These are phyloP conservation scores for Bubo blakistoni DNA, from an alignment of 2,113 vertebrate genomes.

Conservation along the genomic window DNA sequence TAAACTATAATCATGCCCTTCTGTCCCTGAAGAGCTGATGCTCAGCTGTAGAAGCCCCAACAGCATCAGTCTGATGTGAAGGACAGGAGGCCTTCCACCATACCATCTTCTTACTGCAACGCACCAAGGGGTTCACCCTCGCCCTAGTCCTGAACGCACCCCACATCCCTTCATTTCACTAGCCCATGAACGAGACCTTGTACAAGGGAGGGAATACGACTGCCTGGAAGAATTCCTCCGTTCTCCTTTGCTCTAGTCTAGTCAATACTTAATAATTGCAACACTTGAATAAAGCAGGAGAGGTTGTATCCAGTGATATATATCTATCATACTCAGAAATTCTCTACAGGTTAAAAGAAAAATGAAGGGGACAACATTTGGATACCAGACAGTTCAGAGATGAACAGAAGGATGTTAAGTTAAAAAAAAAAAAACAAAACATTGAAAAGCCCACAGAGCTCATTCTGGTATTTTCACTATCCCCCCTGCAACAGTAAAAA, in stretches of 20 bases:
- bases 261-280: not conserved
- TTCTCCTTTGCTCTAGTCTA: not conserved
- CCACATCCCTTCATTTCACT: not conserved
- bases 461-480: not conserved
- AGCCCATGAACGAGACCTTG: fast-evolving
- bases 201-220: not conserved
- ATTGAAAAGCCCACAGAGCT: not conserved
- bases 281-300: not conserved
- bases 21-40: not conserved
- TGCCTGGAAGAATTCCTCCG: not conserved
- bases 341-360: not conserved
- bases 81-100: not conserved
- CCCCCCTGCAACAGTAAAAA: not conserved
- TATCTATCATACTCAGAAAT: not conserved
- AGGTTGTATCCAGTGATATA: not conserved
- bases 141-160: not conserved
- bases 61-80: not conserved
- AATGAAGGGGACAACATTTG: not conserved
- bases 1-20: not conserved
- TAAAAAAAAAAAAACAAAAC: not conserved
- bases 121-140: not conserved
- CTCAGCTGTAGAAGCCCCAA: not conserved
- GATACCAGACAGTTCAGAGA: not conserved
- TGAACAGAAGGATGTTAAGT: not conserved
- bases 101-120: not conserved